phyloP scores from a whole-genome alignment of 2,888 invertebrate species.

The Taphrorychus bicolor region DNA sequence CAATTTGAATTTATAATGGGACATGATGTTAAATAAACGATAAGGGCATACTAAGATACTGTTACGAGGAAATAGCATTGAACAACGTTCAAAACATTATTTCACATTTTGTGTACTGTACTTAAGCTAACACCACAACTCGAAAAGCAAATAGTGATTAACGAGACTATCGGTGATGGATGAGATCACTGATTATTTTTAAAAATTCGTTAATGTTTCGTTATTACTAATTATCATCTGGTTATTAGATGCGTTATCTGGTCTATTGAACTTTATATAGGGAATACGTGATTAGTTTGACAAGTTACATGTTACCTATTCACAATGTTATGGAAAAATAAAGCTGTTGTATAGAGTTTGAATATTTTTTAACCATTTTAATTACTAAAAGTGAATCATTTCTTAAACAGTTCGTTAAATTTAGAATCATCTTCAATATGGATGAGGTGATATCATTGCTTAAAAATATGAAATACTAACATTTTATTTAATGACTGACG shows the following conservation, averaged over 20 bases:
- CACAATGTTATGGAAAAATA: no score
- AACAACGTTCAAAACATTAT: not conserved
- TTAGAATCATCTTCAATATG: not conserved
- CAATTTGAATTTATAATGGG: conserved; percentile 18
- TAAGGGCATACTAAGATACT: not conserved
- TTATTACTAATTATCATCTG: no score
- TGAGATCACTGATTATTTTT: conserved; percentile 1
- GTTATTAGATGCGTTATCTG: not conserved
- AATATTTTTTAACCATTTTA: no score
- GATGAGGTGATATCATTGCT: not conserved
- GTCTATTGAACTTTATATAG: not conserved
- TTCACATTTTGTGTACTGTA: no score
- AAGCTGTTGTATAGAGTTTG: no score
- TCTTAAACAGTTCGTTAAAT: not conserved
- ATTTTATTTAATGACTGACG: no score
- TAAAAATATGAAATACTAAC: no score
- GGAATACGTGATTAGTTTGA: not conserved
- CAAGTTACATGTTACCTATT: no score
- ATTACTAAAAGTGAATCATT: no score
- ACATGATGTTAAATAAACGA: not conserved
- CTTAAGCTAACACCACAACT: not conserved
- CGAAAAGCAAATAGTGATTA: conserved; percentile 1
- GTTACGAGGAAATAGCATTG: not conserved
- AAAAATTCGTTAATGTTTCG: not conserved
- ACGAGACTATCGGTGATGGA: not conserved